Percentiles rank a stretch among this genome's conserved stretches.
Conservation (phyloP, 2,797 vertebrate species). For the Megalops cyprinoides region DNA sequence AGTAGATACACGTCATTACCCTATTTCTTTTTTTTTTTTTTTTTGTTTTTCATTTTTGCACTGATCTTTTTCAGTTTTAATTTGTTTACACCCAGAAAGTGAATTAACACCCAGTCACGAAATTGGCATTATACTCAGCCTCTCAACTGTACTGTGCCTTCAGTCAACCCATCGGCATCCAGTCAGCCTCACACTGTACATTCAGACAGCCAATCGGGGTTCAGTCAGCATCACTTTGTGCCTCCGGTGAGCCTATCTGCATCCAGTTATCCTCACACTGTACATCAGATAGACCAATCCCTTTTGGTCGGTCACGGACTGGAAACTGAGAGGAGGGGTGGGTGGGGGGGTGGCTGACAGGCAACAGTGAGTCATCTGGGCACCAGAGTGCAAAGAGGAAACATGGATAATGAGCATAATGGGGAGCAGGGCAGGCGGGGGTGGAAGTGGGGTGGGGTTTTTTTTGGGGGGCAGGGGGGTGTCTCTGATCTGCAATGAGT, state of each 20-base stretch:
- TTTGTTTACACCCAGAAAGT: not conserved
- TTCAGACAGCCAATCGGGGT: not conserved
- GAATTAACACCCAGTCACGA: not conserved
- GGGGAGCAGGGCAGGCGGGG: not conserved
- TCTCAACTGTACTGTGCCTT: too few species aligned
- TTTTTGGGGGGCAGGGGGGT: not conserved
- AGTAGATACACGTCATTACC: too few species aligned
- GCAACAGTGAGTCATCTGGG: conserved; percentile 8
- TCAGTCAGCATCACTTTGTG: not conserved
- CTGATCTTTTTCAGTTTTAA: not conserved
- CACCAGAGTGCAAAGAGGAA: not conserved
- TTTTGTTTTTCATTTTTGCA: not conserved
- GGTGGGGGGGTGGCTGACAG: not conserved
- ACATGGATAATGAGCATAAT: conserved; percentile 13
- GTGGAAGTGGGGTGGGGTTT: not conserved
- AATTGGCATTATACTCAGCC: conserved; percentile 2
- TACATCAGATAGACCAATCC: not conserved
- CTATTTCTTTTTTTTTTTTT: not conserved
- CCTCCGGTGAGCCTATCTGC: not conserved
- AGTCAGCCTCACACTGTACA: not conserved
- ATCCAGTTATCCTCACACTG: not conserved
- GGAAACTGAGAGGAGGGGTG: conserved; percentile 11
- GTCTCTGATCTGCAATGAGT: not conserved
- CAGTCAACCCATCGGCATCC: too few species aligned
- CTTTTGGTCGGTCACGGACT: conserved; percentile 12